Conservation (phyloP, 2,888 invertebrate species). For the Apotomis capreana region DNA sequence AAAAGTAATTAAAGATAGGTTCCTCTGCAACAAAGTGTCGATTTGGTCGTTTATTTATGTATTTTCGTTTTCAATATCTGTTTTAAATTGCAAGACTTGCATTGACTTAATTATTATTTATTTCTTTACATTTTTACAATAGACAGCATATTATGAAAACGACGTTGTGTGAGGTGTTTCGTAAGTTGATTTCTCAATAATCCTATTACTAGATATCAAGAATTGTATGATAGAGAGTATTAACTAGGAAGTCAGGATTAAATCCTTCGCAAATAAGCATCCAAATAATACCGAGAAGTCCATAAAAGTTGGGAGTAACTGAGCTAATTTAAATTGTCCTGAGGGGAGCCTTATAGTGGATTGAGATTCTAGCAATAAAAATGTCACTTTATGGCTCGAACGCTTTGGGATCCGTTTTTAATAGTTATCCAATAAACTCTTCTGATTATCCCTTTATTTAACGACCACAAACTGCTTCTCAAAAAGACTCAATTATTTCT, state of each 20-base stretch:
- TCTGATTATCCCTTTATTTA: constrained; percentile 10
- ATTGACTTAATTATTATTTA: too few relatives aligned
- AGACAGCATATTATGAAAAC: too few relatives aligned
- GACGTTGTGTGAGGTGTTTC: too few relatives aligned
- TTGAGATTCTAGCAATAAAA: constrained; percentile 19
- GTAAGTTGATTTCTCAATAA: too few relatives aligned
- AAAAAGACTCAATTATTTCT: background rate
- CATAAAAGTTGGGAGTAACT: background rate
- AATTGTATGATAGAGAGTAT: too few relatives aligned
- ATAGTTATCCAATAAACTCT: constrained; percentile 20
- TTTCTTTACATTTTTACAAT: too few relatives aligned
- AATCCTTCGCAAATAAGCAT: too few relatives aligned
- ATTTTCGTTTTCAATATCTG: background rate
- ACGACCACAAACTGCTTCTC: background rate
- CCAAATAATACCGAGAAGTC: too few relatives aligned
- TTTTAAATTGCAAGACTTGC: too few relatives aligned
- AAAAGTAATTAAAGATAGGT: constrained; percentile 19
- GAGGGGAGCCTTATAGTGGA: constrained; percentile 9
- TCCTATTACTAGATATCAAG: too few relatives aligned
- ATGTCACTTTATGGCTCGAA: constrained; percentile 15
- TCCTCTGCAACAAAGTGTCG: background rate
- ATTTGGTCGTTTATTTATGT: background rate
- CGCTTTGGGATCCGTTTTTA: constrained; percentile 11
- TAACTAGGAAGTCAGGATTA: too few relatives aligned
- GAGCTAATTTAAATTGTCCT: constrained; percentile 10